phyloP scores from a whole-genome alignment of 2,888 invertebrate species.

The Mimas tiliae region DNA sequence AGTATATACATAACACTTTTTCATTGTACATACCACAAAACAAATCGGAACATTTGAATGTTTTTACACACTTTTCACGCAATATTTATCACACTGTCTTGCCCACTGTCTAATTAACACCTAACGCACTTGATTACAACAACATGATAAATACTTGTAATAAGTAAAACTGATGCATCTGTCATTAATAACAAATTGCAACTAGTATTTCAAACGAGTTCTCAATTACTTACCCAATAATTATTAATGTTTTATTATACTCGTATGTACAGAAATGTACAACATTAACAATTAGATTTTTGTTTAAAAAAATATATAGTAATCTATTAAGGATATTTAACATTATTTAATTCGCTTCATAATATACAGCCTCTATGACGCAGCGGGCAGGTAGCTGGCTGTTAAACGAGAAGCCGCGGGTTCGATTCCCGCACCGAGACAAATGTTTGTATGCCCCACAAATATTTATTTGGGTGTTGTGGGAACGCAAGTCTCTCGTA shows the following conservation, averaged over 20 bases:
- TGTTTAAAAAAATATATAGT: not conserved
- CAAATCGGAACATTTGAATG: not conserved
- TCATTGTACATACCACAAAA: slow-evolving; percentile 10
- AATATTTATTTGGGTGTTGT: too few species aligned
- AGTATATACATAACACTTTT: too few species aligned
- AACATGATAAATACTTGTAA: not conserved
- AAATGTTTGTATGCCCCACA: too few species aligned
- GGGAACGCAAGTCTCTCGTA: too few species aligned
- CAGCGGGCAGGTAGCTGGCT: too few species aligned
- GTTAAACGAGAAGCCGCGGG: too few species aligned
- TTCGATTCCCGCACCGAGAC: too few species aligned
- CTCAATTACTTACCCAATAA: not conserved
- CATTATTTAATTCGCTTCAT: too few species aligned
- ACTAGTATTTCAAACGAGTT: slow-evolving; percentile 5
- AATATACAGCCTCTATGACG: too few species aligned
- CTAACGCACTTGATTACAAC: not conserved
- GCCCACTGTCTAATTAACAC: not conserved
- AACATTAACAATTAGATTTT: not conserved
- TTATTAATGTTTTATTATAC: slow-evolving; percentile 6
- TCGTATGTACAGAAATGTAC: not conserved
- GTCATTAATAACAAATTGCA: slow-evolving; percentile 14
- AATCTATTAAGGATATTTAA: too few species aligned
- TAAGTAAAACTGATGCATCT: not conserved
- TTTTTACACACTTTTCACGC: not conserved
- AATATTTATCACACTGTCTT: not conserved